Evolutionary conservation across 1,140 invertebrate genomes (phyloP), one percentile per base, ranked within the genome.

Genomic region (Drosophila suzukii): DNA sequence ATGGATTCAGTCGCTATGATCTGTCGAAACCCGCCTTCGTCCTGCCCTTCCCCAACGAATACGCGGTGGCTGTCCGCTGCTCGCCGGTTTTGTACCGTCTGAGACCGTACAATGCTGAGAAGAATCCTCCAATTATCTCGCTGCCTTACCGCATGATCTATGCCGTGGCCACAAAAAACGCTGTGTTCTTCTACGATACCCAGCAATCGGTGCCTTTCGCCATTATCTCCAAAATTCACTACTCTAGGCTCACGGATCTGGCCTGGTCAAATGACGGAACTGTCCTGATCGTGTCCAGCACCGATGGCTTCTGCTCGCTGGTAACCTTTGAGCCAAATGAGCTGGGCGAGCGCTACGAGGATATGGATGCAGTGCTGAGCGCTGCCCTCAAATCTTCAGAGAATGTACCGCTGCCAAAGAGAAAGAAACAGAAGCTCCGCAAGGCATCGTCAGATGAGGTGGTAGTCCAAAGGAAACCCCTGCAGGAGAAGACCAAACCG

Each of bases 271-370:
- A 93, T 3, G 96, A 99, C 94, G 98, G 97, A 0, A 93, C 93
- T 46, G 93, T 97, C 34, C 92, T 99, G 59, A 94, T 98, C 2
- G 96, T 96, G 0, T 97, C 97, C 15, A 99, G 98, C 34, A 98
- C 97, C 0, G 98, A 99, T 93, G 98, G 98, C 1, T 99, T 97
- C 92, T 98, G 97, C 92, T 98, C 98, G 0, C 93, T 99, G 63
- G 94, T 99, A 46, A 95, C 95, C 38, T 99, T 99, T 93, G 93
- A 94, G 32, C 93, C 95, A 17, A 94, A 93, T 6, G 98, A 99
- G 93, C 92, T 99, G 15, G 98, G 98, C 3, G 93, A 94, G 47
- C 91, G 93, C 4, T 96, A 97, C 81, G 90, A 93, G 15, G 81
- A 93, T 36, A 78, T 80, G 71, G 83, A 85, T 7, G 73, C 73